Evolutionary conservation across 1,140 invertebrate genomes (phyloP), one percentile per base, ranked within the genome.

Genomic region (Drosophila subpulchrella): DNA sequence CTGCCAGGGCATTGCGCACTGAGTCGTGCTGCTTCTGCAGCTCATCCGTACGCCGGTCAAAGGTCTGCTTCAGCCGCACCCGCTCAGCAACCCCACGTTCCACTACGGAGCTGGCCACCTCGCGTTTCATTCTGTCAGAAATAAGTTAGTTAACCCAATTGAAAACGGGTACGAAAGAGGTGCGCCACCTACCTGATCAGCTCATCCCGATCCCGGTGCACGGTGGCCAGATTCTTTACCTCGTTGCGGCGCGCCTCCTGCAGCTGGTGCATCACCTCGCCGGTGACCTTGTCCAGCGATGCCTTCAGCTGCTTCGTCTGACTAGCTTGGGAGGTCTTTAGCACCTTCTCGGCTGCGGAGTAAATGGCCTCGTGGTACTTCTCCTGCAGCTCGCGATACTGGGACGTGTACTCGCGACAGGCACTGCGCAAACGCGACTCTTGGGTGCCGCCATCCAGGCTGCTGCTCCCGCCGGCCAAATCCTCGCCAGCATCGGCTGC

Each of bases 191-290:
- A 93, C 93, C 96, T 95, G 41, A 96, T 96, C 70, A 98, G 94
- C 92, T 98, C 98, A 80, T 98, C 97, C 89, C 98, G 96, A 90
- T 99, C 98, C 80, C 95, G 95, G 85, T 97, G 96, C 66, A 95
- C 95, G 78, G 97, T 96, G 13, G 95, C 94, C 51, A 97, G 93
- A 34, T 94, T 94, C 91, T 98, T 98, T 42, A 98, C 97, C 91
- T 98, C 97, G 54, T 97, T 96, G 73, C 97, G 95, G 59, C 96
- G 95, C 67, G 95, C 95, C 24, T 95, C 95, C 71, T 98, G 96
- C 68, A 98, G 93, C 85, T 95, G 95, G 83, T 96, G 95, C 94
- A 97, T 97, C 13, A 98, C 95, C 73, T 97, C 97, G 38, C 95
- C 95, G 20, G 96, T 97, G 78, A 97, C 96, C 53, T 95, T 94